Evolutionary conservation across 2,113 vertebrate genomes (phyloP).

Genomic region (Eublepharis macularius): DNA sequence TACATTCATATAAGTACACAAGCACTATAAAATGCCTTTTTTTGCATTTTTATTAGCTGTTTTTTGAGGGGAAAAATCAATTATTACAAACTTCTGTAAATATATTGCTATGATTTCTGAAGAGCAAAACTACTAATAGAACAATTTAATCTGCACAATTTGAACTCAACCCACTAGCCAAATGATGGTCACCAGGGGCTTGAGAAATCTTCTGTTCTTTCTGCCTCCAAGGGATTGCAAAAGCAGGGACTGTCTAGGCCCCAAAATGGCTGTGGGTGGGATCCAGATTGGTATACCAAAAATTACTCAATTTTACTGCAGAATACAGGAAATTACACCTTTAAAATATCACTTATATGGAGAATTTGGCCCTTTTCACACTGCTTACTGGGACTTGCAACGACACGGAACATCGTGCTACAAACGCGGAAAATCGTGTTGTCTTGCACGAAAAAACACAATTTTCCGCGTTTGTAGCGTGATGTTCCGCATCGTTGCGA

Average conservation of each 20-base stretch:
- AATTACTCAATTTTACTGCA: not conserved
- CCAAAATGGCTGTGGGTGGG: not conserved
- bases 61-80: not conserved
- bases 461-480: too few relatives aligned
- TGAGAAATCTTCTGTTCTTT: not conserved
- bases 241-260: not conserved
- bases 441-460: too few relatives aligned
- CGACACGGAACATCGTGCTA: too few relatives aligned
- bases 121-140: not conserved
- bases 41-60: not conserved
- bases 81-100: conserved; percentile 12
- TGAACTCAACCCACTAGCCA: not conserved
- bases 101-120: not conserved
- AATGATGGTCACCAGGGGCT: not conserved
- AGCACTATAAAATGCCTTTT: not conserved
- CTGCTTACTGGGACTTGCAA: too few relatives aligned
- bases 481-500: too few relatives aligned
- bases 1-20: not conserved
- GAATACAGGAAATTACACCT: not conserved
- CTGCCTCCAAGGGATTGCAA: not conserved
- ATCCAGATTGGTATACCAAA: not conserved
- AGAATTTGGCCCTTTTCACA: too few relatives aligned
- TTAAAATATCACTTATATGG: not conserved
- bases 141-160: not conserved
- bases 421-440: too few relatives aligned